Percentiles rank a stretch among this genome's conserved stretches.
phyloP scores from a whole-genome alignment of 2,888 invertebrate species.

The Eupithecia subfuscata region DNA sequence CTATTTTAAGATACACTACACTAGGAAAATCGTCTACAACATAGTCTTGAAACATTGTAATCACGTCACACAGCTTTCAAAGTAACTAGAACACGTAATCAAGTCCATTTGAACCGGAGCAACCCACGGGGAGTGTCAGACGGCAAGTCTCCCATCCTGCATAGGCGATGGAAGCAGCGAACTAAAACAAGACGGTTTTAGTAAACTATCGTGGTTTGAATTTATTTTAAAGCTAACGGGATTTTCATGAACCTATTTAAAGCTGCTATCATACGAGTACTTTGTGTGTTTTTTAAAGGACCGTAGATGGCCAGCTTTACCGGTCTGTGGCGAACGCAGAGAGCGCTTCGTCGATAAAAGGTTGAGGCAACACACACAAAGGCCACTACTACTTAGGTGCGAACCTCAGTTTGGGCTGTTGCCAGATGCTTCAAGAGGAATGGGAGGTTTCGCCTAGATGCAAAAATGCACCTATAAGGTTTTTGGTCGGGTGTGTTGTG shows the following conservation, averaged over 20 bases:
- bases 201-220: background rate
- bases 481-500: background rate
- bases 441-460: too few species aligned
- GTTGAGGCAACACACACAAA: background rate
- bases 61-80: conserved; percentile 32
- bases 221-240: background rate
- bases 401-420: background rate
- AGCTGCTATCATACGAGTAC: background rate
- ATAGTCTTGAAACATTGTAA: background rate
- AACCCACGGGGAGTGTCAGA: conserved; percentile 58
- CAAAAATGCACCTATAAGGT: too few species aligned
- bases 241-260: background rate
- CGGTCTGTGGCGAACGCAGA: background rate
- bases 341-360: background rate
- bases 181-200: conserved; percentile 56
- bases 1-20: background rate
- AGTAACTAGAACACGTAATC: conserved; percentile 28
- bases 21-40: background rate
- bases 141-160: conserved; percentile 66
- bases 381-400: background rate
- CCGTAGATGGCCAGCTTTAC: background rate
- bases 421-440: too few species aligned
- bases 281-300: background rate
- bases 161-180: conserved; percentile 74
- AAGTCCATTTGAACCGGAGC: conserved; percentile 38